Percentiles rank a stretch among this genome's conserved stretches.
phyloP scores from a whole-genome alignment of 1,140 invertebrate genomes.

The Zaprionus kolodkinae region DNA sequence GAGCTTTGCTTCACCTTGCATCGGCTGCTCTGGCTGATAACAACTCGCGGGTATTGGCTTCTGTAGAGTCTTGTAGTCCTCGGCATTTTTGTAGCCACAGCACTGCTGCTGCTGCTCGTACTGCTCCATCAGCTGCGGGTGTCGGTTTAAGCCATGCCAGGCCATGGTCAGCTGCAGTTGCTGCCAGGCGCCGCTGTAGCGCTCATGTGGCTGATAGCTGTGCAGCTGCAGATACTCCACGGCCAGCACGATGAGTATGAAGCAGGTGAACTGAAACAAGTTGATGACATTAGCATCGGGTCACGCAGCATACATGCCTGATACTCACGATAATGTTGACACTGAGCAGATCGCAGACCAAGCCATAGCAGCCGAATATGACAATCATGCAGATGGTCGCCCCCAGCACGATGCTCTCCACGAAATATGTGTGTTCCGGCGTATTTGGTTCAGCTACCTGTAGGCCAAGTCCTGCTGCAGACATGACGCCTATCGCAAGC shows the following conservation, averaged over 20 bases:
- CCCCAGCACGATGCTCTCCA: slow-evolving; percentile 72
- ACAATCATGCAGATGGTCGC: slow-evolving; percentile 76
- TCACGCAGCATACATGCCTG: too few relatives aligned
- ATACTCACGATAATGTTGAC: slow-evolving; percentile 71
- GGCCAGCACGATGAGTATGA: slow-evolving; percentile 67
- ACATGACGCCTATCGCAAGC: slow-evolving; percentile 68
- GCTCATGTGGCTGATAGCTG: slow-evolving; percentile 59
- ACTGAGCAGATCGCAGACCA: slow-evolving; percentile 67
- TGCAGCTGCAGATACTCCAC: slow-evolving; percentile 74
- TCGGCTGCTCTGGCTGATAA: slow-evolving; percentile 58
- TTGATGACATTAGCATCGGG: not conserved
- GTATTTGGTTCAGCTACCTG: slow-evolving; percentile 69
- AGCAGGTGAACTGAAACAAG: slow-evolving; percentile 59
- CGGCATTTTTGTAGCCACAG: slow-evolving; percentile 63
- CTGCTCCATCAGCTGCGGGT: slow-evolving; percentile 61
- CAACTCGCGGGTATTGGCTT: slow-evolving; percentile 68
- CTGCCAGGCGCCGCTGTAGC: slow-evolving; percentile 51
- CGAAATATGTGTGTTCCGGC: slow-evolving; percentile 75
- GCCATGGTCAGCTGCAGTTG: slow-evolving; percentile 66
- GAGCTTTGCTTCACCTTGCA: slow-evolving; percentile 40
- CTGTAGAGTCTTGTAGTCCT: slow-evolving; percentile 66
- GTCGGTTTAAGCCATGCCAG: slow-evolving; percentile 56
- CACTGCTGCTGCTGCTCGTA: slow-evolving; percentile 59
- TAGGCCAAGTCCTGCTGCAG: slow-evolving; percentile 63
- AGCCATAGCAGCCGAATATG: slow-evolving; percentile 75